Conservation (phyloP, 1,140 invertebrate genomes). For the Eulimnadia texana region DNA sequence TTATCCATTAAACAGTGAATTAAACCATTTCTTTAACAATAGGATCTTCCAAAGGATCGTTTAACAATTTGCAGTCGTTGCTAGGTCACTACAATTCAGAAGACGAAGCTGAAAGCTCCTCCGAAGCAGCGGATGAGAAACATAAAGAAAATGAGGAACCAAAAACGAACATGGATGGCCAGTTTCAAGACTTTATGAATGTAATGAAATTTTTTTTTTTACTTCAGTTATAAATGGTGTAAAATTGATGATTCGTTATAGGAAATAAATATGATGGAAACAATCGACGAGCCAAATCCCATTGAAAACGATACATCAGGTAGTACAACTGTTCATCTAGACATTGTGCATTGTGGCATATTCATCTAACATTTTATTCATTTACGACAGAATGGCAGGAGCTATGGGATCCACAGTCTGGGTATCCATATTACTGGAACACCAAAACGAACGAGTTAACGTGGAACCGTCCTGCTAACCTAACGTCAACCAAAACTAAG, state of each 20-base stretch:
- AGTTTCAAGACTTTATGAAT: slow-evolving; percentile 7
- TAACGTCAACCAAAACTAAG: background rate
- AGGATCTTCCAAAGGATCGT: background rate
- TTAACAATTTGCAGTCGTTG: background rate
- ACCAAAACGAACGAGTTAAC: slow-evolving; percentile 11
- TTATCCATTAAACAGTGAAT: background rate
- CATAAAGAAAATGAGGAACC: background rate
- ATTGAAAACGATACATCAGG: no score
- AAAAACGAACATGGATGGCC: background rate
- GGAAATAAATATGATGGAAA: background rate
- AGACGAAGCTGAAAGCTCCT: background rate
- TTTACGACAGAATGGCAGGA: slow-evolving; percentile 10
- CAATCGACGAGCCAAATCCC: no score
- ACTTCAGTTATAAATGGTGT: background rate
- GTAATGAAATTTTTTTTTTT: background rate
- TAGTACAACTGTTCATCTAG: background rate
- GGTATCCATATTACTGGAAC: slow-evolving; percentile 13
- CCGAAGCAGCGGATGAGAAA: background rate
- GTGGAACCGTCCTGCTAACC: background rate
- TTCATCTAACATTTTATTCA: background rate
- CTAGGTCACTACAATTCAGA: slow-evolving; percentile 7
- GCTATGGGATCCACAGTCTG: slow-evolving; percentile 8
- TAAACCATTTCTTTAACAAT: background rate
- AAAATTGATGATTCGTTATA: background rate
- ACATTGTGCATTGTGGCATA: background rate